Base-by-base conservation (phyloP, 92 coral and sea anemone species). In the Desmophyllum pertusum region DNA sequence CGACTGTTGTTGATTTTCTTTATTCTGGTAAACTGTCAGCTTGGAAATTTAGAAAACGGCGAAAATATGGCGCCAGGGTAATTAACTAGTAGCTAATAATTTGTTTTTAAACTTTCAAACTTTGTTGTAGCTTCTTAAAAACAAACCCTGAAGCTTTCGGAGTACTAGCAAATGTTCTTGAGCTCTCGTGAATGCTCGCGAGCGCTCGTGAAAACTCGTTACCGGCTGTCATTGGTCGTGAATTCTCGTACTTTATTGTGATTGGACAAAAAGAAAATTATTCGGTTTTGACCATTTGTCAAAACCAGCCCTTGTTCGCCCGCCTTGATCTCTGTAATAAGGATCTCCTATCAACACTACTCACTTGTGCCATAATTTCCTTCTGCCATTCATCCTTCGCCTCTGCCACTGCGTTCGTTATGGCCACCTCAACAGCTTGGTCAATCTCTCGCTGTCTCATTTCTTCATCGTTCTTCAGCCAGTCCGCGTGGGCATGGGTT, bases 331-430 rank as follows among this genome's bases (percentile, higher is more conserved):
- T 48, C 19, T 48, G 53, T 48, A 3, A n/a, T n/a, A 4, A 4
- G 53, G 65, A 59, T 59, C 65, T 59, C 11, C 50, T 3, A 7
- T 10, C 62, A 40, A 21, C 9, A 40, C 30, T 1, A 45, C 88
- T 64, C 66, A 90, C 90, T 51, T 86, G 94, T 48, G 79, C 65
- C 65, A 74, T 81, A 38, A 81, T 72, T 42, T 92, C 98, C 61
- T 74, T 87, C 30, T 97, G 92, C 99, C 98, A 97, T 43, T 92
- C 91, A 11, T 78, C 74, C 79, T 85, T 95, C 17, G 99, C 98
- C 81, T 91, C 95, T 3, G 98, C 98, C 46, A 97, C 90, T 53
- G 99, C 97, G 72, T 97, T 93, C 41, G 95, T 92, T 33, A 89
- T 88, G 23, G 94, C 94, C 51, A 92, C 96, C 83, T 96, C 98